These are phyloP conservation scores for Microctenopoma stevenorrisi DNA, from an alignment of 2,797 vertebrate species.

Conservation along the genomic window DNA sequence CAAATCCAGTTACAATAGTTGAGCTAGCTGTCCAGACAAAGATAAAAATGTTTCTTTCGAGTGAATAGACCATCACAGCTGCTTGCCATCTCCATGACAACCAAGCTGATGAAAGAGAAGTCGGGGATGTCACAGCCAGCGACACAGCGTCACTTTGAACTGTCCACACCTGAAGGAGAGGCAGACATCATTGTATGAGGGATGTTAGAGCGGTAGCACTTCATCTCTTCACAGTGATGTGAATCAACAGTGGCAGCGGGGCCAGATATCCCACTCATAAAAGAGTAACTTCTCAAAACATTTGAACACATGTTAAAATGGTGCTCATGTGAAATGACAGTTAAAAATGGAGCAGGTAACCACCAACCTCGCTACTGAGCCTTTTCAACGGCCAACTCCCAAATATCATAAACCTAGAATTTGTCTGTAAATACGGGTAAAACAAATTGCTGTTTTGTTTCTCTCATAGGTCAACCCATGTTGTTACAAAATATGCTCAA, in stretches of 20 bases:
- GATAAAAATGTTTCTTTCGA: slow-evolving; percentile 32
- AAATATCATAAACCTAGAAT: slow-evolving; percentile 44
- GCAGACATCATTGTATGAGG: slow-evolving; percentile 1
- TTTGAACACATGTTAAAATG: slow-evolving; percentile 10
- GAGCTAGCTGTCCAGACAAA: slow-evolving; percentile 5
- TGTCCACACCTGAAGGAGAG: slow-evolving; percentile 46
- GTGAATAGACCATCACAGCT: slow-evolving; percentile 30
- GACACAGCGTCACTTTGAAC: slow-evolving; percentile 28
- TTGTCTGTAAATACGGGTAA: slow-evolving; percentile 33
- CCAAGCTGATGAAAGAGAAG: slow-evolving; percentile 43
- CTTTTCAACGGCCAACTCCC: slow-evolving; percentile 40
- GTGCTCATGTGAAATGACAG: slow-evolving; percentile 50
- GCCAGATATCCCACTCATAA: slow-evolving; percentile 34
- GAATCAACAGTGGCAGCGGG: slow-evolving; percentile 37
- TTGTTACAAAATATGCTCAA: slow-evolving; percentile 25
- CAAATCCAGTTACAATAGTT: background rate
- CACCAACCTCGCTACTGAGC: slow-evolving; percentile 19
- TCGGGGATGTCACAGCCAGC: slow-evolving; percentile 21
- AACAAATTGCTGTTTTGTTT: slow-evolving; percentile 31
- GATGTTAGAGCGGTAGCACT: slow-evolving; percentile 5
- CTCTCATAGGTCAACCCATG: background rate
- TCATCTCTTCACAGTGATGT: slow-evolving; percentile 30
- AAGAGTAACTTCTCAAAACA: slow-evolving; percentile 16
- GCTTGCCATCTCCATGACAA: slow-evolving; percentile 34
- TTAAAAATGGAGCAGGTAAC: slow-evolving; percentile 35